Evolutionary conservation across 2,888 invertebrate genomes (phyloP).

Genomic region (Nomada lathburiana): DNA sequence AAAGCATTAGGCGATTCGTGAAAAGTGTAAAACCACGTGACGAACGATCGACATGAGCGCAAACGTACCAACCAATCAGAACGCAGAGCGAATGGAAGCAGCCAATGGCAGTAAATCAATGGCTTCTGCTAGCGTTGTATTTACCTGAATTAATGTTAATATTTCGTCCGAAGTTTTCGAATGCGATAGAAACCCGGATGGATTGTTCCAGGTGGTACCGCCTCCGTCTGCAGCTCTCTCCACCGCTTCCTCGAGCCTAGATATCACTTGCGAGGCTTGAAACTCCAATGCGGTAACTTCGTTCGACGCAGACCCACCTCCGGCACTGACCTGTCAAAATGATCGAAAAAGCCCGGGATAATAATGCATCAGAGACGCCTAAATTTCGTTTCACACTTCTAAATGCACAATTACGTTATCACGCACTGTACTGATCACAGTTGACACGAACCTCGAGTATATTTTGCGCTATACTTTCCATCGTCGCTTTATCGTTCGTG

Average conservation of each 20-base stretch:
- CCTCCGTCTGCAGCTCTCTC: slow-evolving; percentile 82
- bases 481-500: slow-evolving; percentile 79
- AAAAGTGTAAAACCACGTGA: slow-evolving; percentile 59
- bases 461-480: slow-evolving; percentile 80
- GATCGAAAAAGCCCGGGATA: slow-evolving; percentile 49
- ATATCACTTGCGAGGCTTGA: slow-evolving; percentile 90
- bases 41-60: slow-evolving; percentile 14
- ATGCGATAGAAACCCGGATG: slow-evolving; percentile 86
- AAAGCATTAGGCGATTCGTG: slow-evolving; percentile 29
- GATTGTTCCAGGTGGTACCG: slow-evolving; percentile 85
- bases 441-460: slow-evolving; percentile 78
- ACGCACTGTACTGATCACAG: slow-evolving; percentile 40
- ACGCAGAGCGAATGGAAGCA: not conserved
- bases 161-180: slow-evolving; percentile 86
- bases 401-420: slow-evolving; percentile 30
- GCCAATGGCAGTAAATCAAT: slow-evolving; percentile 59
- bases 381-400: slow-evolving; percentile 21
- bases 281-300: slow-evolving; percentile 86
- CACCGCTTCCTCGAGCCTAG: slow-evolving; percentile 89
- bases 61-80: slow-evolving; percentile 23
- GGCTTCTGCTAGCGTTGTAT: slow-evolving; percentile 60
- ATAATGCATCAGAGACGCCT: slow-evolving; percentile 7
- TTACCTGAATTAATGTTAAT: slow-evolving; percentile 84
- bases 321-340: slow-evolving; percentile 82
- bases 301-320: slow-evolving; percentile 67